A percentile compares a stretch with the other conserved stretches of the same genome.
These are phyloP conservation scores for Acanthococcus lagerstroemiae DNA, from an alignment of 2,888 invertebrate genomes.

Conservation along the genomic window DNA sequence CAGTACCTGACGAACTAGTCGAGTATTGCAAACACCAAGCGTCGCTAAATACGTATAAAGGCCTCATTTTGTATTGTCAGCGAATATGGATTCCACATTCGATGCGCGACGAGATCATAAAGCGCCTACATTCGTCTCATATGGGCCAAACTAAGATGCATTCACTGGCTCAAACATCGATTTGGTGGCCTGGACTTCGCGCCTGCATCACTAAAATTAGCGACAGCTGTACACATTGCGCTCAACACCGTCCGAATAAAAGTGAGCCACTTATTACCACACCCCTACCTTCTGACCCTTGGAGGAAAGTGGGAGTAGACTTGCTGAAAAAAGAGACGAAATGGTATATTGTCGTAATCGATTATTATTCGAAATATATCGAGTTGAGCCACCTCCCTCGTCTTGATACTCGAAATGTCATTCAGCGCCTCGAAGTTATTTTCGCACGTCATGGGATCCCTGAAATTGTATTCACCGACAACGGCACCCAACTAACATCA, in stretches of 20 bases:
- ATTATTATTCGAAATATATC: constrained; percentile 16
- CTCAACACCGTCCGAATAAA: background rate
- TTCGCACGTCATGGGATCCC: background rate
- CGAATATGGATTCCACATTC: background rate
- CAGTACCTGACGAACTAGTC: background rate
- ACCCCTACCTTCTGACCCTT: background rate
- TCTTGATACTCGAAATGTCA: background rate
- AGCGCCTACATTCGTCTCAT: constrained; percentile 12
- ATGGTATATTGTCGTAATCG: background rate
- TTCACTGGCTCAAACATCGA: background rate
- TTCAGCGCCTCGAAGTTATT: background rate
- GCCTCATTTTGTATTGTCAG: constrained; percentile 8
- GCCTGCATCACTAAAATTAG: background rate
- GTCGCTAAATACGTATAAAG: constrained; percentile 3
- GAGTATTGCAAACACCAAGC: background rate
- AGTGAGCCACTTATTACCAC: constrained; percentile 1
- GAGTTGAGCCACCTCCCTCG: background rate
- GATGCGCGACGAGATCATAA: constrained; percentile 5
- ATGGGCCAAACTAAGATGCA: constrained; percentile 10
- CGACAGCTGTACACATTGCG: background rate
- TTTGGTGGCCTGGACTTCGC: constrained; percentile 12
- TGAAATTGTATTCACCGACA: background rate
- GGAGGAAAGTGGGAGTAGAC: constrained; percentile 7
- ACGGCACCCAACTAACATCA: background rate
- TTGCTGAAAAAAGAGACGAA: background rate